These are phyloP conservation scores for Platyscapa corneri DNA, from an alignment of 1,140 invertebrate genomes.

Conservation along the genomic window DNA sequence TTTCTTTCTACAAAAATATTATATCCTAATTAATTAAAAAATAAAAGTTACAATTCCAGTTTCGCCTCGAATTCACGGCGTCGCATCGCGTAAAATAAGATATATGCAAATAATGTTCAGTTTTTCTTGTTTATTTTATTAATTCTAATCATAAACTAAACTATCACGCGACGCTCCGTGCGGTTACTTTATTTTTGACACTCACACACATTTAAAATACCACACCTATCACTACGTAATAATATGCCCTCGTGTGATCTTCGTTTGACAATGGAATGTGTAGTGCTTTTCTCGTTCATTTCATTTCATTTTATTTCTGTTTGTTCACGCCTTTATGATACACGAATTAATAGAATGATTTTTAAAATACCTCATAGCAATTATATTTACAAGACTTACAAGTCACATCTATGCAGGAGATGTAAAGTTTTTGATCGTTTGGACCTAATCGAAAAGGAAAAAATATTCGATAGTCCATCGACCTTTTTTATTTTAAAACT, in stretches of 20 bases:
- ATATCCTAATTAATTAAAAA: constrained; percentile 36
- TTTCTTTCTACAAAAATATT: constrained; percentile 41
- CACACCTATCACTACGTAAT: constrained; percentile 48
- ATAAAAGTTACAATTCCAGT: constrained; percentile 39
- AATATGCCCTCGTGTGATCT: constrained; percentile 59
- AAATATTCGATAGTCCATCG: constrained; percentile 25
- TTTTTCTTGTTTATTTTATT: constrained; percentile 12
- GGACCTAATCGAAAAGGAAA: not conserved
- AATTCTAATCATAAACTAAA: constrained; percentile 37
- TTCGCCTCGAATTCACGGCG: not conserved
- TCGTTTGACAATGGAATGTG: constrained; percentile 69
- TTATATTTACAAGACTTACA: constrained; percentile 74
- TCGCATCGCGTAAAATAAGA: not conserved
- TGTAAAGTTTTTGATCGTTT: constrained; percentile 30
- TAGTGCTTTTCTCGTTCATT: constrained; percentile 58
- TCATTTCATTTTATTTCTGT: constrained; percentile 27
- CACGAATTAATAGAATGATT: constrained; percentile 65
- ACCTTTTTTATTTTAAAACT: constrained; percentile 31
- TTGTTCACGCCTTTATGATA: constrained; percentile 65
- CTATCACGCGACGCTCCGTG: constrained; percentile 20
- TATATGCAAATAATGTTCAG: constrained; percentile 15
- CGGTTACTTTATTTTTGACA: constrained; percentile 24
- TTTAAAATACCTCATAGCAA: constrained; percentile 65
- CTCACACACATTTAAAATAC: constrained; percentile 39
- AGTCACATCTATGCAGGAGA: constrained; percentile 62